Evolutionary conservation across 2,888 invertebrate species (phyloP).

Genomic region (Noctuana brunneofusca): DNA sequence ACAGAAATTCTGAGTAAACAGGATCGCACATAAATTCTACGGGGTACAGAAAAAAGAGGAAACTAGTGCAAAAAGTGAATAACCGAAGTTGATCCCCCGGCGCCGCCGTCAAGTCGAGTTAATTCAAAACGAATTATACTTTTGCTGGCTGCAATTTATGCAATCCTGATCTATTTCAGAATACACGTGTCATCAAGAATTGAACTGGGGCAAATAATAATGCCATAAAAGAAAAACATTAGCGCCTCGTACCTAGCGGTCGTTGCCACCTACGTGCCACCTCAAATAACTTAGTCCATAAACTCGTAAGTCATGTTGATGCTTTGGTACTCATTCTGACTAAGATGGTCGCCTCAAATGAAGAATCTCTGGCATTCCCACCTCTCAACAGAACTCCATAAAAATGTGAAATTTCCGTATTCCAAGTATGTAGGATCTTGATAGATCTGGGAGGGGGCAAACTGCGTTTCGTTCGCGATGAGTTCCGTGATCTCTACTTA

Average conservation of each 20-base stretch:
- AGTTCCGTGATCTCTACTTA: neutral
- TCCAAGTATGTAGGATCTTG: too few species aligned
- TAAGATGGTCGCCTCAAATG: too few species aligned
- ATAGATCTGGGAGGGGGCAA: too few species aligned
- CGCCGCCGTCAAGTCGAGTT: slow-evolving; percentile 11
- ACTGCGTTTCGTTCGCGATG: too few species aligned
- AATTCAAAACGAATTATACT: slow-evolving; percentile 30
- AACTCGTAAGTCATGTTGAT: too few species aligned
- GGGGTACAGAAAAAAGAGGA: slow-evolving; percentile 1
- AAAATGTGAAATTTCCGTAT: too few species aligned
- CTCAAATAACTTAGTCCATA: too few species aligned
- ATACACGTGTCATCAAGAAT: slow-evolving; percentile 26
- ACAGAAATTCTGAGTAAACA: neutral
- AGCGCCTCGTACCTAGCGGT: too few species aligned
- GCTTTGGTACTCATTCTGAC: too few species aligned
- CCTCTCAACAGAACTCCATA: too few species aligned
- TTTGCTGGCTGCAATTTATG: slow-evolving; percentile 20
- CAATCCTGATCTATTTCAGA: slow-evolving; percentile 22
- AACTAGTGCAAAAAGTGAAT: slow-evolving; percentile 26
- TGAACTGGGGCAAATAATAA: slow-evolving; percentile 2
- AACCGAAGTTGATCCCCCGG: slow-evolving; percentile 13
- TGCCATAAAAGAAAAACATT: neutral
- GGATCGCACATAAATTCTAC: neutral
- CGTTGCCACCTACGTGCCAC: too few species aligned
- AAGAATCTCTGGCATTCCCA: too few species aligned